Base-by-base conservation (phyloP, 2,888 invertebrate species). In the Clitarchus hookeri region DNA sequence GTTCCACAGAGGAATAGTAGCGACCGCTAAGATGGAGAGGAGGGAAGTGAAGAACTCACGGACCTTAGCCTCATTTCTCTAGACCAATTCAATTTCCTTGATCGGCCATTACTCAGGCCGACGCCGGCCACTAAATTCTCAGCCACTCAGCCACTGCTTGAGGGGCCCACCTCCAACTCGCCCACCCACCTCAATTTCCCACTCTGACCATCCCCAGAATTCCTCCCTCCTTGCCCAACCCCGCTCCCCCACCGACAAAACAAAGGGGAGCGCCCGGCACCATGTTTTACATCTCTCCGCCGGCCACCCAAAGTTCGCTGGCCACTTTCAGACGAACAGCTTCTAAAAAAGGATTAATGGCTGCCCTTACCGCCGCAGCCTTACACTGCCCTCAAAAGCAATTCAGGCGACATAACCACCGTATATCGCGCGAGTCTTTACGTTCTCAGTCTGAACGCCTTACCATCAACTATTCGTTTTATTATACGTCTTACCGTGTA, bases 1-100 rank as follows among this genome's bases (percentile, higher is more conserved):
- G 65, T 65, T 65, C 16, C n/a, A 8, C 65, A 65, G 65, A 65
- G 0, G 65, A 65, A 19, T 65, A 23, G n/a, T 65, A 65, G 65
- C 0, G 23, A 23, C 65, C 8, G 65, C 65, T n/a, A 65, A 65
- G 65, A 65, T 65, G 23, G 1, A 6, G 27, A 9, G 27, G 36
- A 23, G 27, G 27, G 44, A 26, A 16, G 82, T 82, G 82, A 82
- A 82, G 82, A 82, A 82, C 82, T 65, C 65, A 82, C 82, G 82
- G 44, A 82, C 82, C 88, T 87, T 87, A 84, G 88, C 84, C 86
- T 88, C 88, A 87, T 88, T 88, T 87, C 88, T 88, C 87, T 44
- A 86, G 86, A 87, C 87, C 88, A 87, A 88, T 88, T 88, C 88
- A 88, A 88, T 88, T 88, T 88, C 87, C 86, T 85, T 86, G 88